Conservation (phyloP, 2,888 invertebrate species). For the Heliconius aoede region DNA sequence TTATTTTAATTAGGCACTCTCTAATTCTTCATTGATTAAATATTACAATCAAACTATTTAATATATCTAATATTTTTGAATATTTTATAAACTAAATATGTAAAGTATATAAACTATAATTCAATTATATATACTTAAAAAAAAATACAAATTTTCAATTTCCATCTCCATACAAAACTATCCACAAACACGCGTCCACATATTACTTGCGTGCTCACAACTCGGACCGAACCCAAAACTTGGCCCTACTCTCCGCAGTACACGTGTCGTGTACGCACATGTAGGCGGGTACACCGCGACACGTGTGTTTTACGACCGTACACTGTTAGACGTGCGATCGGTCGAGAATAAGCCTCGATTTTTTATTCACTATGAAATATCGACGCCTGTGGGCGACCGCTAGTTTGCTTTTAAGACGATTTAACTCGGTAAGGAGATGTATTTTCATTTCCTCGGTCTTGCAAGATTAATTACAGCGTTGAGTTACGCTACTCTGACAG, state of each 20-base stretch:
- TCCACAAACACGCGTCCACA: conserved; percentile 55
- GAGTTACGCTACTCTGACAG: not conserved
- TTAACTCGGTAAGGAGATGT: not conserved
- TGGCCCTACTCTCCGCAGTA: conserved; percentile 76
- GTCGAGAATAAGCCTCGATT: conserved; percentile 69
- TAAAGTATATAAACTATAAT: no score
- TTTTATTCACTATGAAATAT: conserved; percentile 63
- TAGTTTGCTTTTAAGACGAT: conserved; percentile 52
- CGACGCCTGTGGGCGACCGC: conserved; percentile 52
- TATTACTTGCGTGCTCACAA: conserved; percentile 51
- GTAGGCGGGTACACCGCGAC: conserved; percentile 72
- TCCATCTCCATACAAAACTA: not conserved
- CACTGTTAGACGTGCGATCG: conserved; percentile 69
- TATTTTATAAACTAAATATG: no score
- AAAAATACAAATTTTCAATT: no score
- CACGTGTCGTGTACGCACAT: conserved; percentile 62
- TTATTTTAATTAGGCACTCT: no score
- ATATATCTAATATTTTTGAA: no score
- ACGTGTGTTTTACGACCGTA: conserved; percentile 80
- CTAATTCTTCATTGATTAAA: no score
- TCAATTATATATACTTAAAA: no score
- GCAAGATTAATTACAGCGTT: not conserved
- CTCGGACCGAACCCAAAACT: conserved; percentile 79
- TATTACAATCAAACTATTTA: no score
- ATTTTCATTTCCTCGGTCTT: not conserved